Conservation (phyloP, 2,797 vertebrate species). For the Astyanax mexicanus region DNA sequence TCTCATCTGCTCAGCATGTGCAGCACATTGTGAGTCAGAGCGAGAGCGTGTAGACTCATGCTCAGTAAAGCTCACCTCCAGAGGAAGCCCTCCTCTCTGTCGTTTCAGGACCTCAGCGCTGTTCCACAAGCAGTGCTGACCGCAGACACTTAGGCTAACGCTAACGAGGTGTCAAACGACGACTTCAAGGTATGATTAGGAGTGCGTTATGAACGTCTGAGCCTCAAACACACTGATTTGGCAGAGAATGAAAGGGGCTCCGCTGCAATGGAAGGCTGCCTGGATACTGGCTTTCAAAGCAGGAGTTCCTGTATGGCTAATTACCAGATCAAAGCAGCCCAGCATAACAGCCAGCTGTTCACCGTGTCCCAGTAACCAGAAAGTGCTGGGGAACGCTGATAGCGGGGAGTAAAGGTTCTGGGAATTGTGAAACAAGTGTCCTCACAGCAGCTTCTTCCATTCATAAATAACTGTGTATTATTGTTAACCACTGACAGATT, state of each 20-base stretch:
- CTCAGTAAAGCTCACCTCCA: conserved; percentile 14
- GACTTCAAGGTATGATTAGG: conserved; percentile 62
- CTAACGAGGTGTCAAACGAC: conserved; percentile 65
- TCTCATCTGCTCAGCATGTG: conserved; percentile 33
- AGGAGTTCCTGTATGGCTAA: conserved; percentile 56
- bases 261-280: conserved; percentile 22
- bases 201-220: conserved; percentile 59
- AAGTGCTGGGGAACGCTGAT: conserved; percentile 31
- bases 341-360: conserved; percentile 47
- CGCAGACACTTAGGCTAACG: conserved; percentile 63
- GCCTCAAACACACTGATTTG: conserved; percentile 48
- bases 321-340: conserved; percentile 53
- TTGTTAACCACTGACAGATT: neutral
- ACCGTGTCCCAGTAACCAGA: conserved; percentile 37
- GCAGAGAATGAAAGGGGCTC: conserved; percentile 60
- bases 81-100: conserved; percentile 2
- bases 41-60: neutral
- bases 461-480: neutral
- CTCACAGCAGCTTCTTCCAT: neutral
- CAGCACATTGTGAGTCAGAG: conserved; percentile 12
- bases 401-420: conserved; percentile 12
- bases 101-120: conserved; percentile 35
- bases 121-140: conserved; percentile 34
- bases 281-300: conserved; percentile 37
- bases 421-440: conserved; percentile 34